Evolutionary conservation across 1,140 invertebrate species (phyloP).

Genomic region (Lamellibrachia luymesi): DNA sequence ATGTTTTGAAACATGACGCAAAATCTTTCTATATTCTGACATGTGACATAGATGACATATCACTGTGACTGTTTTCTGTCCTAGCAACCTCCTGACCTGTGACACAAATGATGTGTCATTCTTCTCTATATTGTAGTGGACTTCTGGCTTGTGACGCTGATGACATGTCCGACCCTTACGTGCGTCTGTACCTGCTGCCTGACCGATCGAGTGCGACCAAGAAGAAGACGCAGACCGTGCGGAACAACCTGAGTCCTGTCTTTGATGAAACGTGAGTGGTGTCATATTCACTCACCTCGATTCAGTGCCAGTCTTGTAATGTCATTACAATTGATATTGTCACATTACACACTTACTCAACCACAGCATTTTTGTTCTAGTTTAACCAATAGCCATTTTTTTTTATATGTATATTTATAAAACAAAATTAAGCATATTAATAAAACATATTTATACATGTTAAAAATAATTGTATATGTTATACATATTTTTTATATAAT

Average conservation of each 20-base stretch:
- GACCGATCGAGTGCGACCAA: conserved; percentile 76
- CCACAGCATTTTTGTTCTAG: no score
- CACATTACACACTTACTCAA: no score
- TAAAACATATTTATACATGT: no score
- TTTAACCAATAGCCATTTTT: no score
- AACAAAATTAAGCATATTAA: no score
- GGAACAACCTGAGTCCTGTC: conserved; percentile 86
- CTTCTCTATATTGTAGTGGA: conserved; percentile 58
- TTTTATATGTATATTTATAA: no score
- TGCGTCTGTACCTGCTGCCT: conserved; percentile 87
- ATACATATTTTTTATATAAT: no score
- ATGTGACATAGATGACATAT: background rate
- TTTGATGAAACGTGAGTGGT: conserved; percentile 78
- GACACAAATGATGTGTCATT: background rate
- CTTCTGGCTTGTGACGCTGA: conserved; percentile 81
- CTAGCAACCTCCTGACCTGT: background rate
- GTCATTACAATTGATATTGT: no score
- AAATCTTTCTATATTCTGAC: no score
- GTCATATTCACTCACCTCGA: background rate
- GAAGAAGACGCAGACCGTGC: conserved; percentile 75
- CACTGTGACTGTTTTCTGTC: background rate
- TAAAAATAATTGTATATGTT: no score
- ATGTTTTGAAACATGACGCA: no score
- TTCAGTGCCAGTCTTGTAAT: no score
- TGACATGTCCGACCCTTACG: conserved; percentile 91